These are phyloP conservation scores for Chionis minor DNA, from an alignment of 2,113 vertebrate species.

Conservation along the genomic window DNA sequence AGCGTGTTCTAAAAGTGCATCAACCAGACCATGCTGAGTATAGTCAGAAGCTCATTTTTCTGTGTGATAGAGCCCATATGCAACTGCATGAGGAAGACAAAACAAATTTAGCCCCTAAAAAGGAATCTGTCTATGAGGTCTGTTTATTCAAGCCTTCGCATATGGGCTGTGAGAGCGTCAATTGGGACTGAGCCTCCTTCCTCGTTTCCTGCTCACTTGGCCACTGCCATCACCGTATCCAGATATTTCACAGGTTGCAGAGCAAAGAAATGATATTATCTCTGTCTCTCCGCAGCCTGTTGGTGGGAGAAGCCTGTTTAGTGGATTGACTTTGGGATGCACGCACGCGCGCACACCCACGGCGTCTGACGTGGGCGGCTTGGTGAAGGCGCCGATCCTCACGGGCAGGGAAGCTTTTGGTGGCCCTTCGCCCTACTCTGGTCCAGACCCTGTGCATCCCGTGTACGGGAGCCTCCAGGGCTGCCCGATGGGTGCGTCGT, in stretches of 20 bases:
- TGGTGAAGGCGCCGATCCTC: neutral
- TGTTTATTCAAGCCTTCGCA: neutral
- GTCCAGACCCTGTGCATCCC: neutral
- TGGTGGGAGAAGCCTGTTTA: neutral
- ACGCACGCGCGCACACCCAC: fast-evolving
- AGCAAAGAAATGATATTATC: neutral
- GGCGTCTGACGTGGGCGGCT: neutral
- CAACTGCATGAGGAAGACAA: neutral
- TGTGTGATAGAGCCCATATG: neutral
- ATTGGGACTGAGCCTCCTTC: neutral
- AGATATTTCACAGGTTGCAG: neutral
- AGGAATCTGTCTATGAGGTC: neutral
- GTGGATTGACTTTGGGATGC: neutral
- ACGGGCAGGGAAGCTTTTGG: neutral
- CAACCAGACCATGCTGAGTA: neutral
- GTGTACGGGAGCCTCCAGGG: fast-evolving
- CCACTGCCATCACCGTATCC: neutral
- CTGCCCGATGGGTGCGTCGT: fast-evolving
- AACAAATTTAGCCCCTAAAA: neutral
- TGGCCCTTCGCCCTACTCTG: neutral
- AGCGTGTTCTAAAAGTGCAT: neutral
- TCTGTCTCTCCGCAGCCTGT: neutral
- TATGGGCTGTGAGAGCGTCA: neutral
- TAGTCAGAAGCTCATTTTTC: neutral
- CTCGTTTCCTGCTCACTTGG: neutral